Percentiles rank a stretch among this genome's conserved stretches.
These are phyloP conservation scores for Nasua narica DNA, from an alignment of 2,797 vertebrate species.

Conservation along the genomic window DNA sequence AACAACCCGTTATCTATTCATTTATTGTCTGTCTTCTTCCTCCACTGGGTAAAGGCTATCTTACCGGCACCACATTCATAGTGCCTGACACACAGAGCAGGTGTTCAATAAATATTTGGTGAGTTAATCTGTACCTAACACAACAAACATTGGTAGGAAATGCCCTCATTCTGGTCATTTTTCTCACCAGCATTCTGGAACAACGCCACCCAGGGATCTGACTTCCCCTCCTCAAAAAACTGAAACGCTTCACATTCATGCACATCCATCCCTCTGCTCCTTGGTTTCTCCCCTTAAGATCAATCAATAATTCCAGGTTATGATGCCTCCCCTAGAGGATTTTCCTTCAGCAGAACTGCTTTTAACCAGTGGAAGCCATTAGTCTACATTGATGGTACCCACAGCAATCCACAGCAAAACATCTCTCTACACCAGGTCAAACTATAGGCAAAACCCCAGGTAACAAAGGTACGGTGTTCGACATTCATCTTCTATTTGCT, in stretches of 20 bases:
- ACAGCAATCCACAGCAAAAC: neutral
- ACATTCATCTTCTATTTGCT: neutral
- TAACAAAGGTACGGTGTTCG: neutral
- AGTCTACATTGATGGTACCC: neutral
- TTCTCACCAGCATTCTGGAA: neutral
- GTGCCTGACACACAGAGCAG: neutral
- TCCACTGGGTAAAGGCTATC: neutral
- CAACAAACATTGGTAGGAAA: neutral
- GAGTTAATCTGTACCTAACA: neutral
- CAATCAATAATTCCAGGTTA: neutral
- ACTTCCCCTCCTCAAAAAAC: neutral
- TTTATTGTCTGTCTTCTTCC: neutral
- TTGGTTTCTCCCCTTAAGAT: neutral
- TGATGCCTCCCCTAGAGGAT: neutral
- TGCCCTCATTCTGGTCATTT: neutral
- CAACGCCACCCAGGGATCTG: neutral
- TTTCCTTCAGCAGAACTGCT: neutral
- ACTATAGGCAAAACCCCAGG: neutral
- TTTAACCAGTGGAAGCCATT: neutral
- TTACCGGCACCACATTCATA: neutral
- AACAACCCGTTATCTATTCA: neutral
- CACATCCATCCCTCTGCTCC: neutral
- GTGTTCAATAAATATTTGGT: neutral
- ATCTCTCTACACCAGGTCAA: neutral
- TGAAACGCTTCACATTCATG: neutral